Conservation (phyloP, 2,888 invertebrate species). For the Meta bourneti region DNA sequence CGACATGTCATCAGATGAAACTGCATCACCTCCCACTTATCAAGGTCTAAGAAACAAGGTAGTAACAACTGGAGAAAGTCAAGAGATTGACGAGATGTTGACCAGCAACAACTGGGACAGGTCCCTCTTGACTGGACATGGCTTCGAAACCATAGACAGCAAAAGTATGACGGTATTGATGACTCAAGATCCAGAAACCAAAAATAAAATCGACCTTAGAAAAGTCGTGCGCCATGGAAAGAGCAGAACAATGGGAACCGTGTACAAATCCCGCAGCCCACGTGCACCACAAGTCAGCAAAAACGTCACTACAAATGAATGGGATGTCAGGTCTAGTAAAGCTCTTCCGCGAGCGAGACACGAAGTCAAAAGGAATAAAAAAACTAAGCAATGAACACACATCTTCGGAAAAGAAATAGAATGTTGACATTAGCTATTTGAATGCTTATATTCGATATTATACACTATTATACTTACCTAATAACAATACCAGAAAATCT, state of each 20-base stretch:
- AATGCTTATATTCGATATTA: no score
- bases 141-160: not conserved
- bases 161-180: not conserved
- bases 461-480: no score
- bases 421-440: no score
- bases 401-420: no score
- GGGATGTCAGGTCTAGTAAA: no score
- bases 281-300: no score
- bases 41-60: not conserved
- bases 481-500: no score
- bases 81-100: constrained; percentile 12
- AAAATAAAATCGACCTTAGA: not conserved
- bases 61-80: not conserved
- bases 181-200: not conserved
- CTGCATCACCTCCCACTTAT: not conserved
- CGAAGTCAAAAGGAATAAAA: no score
- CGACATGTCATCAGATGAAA: not conserved
- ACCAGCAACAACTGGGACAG: not conserved
- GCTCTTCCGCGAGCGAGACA: no score
- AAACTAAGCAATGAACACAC: no score
- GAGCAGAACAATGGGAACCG: not conserved
- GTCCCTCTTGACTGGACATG: not conserved
- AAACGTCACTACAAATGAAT: no score
- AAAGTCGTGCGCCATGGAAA: not conserved
- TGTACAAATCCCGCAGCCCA: not conserved